A percentile compares a stretch with the other conserved stretches of the same genome.
Conservation (phyloP, 2,888 invertebrate species). For the Himalopsyche anomala region DNA sequence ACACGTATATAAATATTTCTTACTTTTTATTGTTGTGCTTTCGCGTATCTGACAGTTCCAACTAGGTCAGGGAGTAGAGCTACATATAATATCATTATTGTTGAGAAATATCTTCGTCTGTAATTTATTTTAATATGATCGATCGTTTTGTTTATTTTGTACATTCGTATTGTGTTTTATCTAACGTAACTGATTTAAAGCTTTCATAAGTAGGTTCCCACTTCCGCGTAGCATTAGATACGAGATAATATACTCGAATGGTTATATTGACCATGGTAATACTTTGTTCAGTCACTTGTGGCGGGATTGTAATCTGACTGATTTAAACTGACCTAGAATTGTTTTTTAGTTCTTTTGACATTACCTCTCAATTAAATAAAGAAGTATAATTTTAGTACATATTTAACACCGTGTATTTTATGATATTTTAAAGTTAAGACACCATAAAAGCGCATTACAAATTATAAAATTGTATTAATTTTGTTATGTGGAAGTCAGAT, state of each 20-base stretch:
- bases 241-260: background rate
- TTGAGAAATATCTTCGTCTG: slow-evolving; percentile 37
- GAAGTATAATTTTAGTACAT: no score
- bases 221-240: slow-evolving; percentile 4
- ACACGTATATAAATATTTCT: slow-evolving; percentile 35
- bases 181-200: slow-evolving; percentile 43
- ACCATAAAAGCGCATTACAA: no score
- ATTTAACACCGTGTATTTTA: no score
- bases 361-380: no score
- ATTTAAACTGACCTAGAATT: no score
- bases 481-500: no score
- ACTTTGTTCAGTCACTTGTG: no score
- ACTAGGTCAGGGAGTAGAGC: slow-evolving; percentile 27
- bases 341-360: no score
- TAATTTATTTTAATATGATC: slow-evolving; percentile 42
- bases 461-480: no score
- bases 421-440: no score
- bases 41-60: slow-evolving; percentile 42
- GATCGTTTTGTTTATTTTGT: slow-evolving; percentile 43
- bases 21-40: slow-evolving; percentile 34
- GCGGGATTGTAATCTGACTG: no score
- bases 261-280: background rate
- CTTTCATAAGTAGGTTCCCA: slow-evolving; percentile 17
- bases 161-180: slow-evolving; percentile 39
- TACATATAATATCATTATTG: slow-evolving; percentile 28